Base-by-base conservation (phyloP, 2,113 vertebrate genomes). In the Peucedramus taeniatus region DNA sequence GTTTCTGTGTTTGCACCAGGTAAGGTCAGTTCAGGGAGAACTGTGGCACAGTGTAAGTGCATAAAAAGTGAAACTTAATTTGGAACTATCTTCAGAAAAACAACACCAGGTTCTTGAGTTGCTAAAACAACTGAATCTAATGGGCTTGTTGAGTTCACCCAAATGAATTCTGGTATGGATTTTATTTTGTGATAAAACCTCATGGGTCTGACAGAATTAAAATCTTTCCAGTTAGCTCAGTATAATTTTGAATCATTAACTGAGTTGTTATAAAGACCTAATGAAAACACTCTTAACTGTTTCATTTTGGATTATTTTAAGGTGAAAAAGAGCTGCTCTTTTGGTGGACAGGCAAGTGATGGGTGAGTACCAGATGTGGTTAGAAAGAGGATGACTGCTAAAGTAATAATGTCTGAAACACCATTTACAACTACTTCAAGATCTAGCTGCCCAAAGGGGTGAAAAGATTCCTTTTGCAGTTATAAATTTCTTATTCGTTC, bases 351-450 rank as follows among this genome's bases (percentile, higher is more conserved):
- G 44, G 31, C 64, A 87, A 90, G 60, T 0, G 1, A n/a, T 0
- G 15, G 26, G 60, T 61, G 69, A 89, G 56, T 79, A 89, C 44
- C 56, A 78, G 37, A 68, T 84, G 61, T 65, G 42, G 42, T 69
- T 87, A 93, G 87, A 76, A 82, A 49, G 45, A 64, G 57, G 66
- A 83, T 42, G 54, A 72, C 74, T 86, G 78, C 57, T 96, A 61
- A 91, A 93, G 66, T 85, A 96, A 94, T 94, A 94, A 91, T 7
- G 26, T 22, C 87, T 93, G 84, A 90, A 95, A 78, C 90, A 87
- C 66, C 47, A 56, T 69, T 88, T 95, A 66, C 76, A 95, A 90
- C 66, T 74, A 37, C 91, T 85, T 94, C 50, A 89, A 93, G 51
- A 80, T 35, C 15, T 57, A 76, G 64, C 42, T 89, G 57, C 78